A percentile compares a stretch with the other conserved stretches of the same genome.
Evolutionary conservation across 2,797 vertebrate genomes (phyloP).

Genomic region (Gymnothorax reevesii): DNA sequence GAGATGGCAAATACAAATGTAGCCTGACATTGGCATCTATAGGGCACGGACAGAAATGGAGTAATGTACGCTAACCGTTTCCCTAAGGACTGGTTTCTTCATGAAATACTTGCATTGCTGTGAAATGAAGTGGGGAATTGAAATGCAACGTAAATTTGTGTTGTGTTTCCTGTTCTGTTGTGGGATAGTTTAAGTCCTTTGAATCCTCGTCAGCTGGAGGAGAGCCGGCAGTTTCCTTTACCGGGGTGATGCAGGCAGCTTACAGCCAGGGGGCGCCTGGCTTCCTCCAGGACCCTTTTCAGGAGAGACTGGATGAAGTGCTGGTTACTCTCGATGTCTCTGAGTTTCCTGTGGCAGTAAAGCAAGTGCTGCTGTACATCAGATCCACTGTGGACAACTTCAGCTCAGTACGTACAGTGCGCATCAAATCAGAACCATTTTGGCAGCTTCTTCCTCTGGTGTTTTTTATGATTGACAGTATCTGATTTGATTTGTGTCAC

Average conservation of each 20-base stretch:
- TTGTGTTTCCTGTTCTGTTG: constrained; percentile 17
- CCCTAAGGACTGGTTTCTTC: neutral
- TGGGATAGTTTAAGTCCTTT: constrained; percentile 66
- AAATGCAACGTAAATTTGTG: neutral
- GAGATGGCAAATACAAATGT: too few species aligned
- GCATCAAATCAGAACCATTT: neutral
- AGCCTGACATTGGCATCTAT: too few species aligned
- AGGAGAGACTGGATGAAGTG: constrained; percentile 60
- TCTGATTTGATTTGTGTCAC: neutral
- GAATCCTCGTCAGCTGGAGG: constrained; percentile 19
- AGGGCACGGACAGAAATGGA: too few species aligned
- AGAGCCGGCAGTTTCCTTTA: constrained; percentile 58
- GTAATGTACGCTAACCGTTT: neutral
- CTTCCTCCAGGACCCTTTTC: constrained; percentile 63
- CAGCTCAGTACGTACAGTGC: constrained; percentile 67
- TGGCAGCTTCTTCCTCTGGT: neutral
- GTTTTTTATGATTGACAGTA: neutral
- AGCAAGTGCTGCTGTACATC: constrained; percentile 85
- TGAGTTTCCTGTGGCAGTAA: constrained; percentile 69
- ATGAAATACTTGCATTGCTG: neutral
- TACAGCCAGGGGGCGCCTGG: constrained; percentile 63
- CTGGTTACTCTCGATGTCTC: constrained; percentile 54
- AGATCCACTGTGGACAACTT: constrained; percentile 81
- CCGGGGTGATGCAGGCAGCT: constrained; percentile 67
- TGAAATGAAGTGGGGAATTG: neutral